Percentiles rank a stretch among this genome's conserved stretches.
phyloP scores from a whole-genome alignment of 2,888 invertebrate genomes.

The Polyommatus icarus region DNA sequence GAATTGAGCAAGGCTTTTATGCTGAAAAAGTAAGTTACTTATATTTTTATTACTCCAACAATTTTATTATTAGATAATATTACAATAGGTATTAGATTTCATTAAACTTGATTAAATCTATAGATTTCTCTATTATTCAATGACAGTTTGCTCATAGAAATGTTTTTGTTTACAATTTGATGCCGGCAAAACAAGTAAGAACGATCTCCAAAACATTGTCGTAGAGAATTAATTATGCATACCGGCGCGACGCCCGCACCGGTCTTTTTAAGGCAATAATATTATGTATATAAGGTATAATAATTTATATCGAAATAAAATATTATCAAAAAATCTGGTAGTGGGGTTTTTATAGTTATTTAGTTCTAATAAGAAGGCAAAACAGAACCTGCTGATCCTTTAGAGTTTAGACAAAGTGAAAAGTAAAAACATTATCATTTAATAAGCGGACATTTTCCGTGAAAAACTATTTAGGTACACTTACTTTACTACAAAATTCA shows the following conservation, averaged over 20 bases:
- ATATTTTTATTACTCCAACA: not conserved
- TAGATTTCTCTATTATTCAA: not conserved
- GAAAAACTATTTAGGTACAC: not conserved
- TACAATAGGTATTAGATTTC: not conserved
- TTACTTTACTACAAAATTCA: not conserved
- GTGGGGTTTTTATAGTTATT: not conserved
- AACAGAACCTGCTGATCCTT: no score
- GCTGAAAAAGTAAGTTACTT: conserved; percentile 69
- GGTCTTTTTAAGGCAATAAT: not conserved
- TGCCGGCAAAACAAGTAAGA: not conserved
- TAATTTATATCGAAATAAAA: not conserved
- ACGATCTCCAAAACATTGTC: not conserved
- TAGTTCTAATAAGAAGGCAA: no score
- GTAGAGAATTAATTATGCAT: not conserved
- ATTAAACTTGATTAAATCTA: not conserved
- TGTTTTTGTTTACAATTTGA: not conserved
- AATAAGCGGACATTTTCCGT: no score
- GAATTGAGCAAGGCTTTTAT: conserved; percentile 76
- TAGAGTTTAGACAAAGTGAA: no score
- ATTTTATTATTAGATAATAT: not conserved
- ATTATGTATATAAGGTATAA: not conserved
- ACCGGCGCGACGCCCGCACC: not conserved
- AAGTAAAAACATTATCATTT: no score
- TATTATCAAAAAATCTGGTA: not conserved
- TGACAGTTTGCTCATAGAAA: not conserved